A percentile compares a stretch with the other conserved stretches of the same genome.
Evolutionary conservation across 2,797 vertebrate genomes (phyloP).

Genomic region (Xiphophorus birchmanni): DNA sequence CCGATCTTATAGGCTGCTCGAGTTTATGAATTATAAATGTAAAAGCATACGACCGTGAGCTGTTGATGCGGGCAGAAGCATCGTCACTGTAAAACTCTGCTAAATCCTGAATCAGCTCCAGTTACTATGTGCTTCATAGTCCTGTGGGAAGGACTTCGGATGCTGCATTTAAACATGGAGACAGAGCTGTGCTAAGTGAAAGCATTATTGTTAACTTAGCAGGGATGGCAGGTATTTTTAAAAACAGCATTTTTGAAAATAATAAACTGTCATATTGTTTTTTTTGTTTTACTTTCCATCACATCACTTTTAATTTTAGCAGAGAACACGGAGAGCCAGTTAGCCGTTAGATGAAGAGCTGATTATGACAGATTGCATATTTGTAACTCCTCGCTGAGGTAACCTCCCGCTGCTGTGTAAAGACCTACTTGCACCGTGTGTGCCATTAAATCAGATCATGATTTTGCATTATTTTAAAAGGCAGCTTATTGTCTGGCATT

Average conservation of each 20-base stretch:
- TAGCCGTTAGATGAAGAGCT: constrained; percentile 11
- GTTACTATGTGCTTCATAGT: neutral
- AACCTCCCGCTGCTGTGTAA: constrained; percentile 31
- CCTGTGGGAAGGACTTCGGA: neutral
- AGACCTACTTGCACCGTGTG: constrained; percentile 16
- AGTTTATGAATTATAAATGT: constrained; percentile 29
- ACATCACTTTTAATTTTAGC: constrained; percentile 14
- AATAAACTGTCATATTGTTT: neutral
- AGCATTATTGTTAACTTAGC: neutral
- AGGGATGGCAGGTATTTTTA: constrained; percentile 6
- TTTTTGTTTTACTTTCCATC: neutral
- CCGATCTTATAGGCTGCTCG: constrained; percentile 14
- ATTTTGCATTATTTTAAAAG: constrained; percentile 13
- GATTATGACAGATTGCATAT: constrained; percentile 15
- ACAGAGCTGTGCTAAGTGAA: neutral
- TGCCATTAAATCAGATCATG: constrained; percentile 10
- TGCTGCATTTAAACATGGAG: neutral
- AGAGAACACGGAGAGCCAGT: constrained; percentile 7
- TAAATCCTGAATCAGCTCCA: neutral
- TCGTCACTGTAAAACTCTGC: neutral
- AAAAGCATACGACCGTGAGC: constrained; percentile 11
- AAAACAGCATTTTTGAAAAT: neutral
- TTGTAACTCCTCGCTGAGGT: constrained; percentile 17
- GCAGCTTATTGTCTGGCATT: constrained; percentile 8
- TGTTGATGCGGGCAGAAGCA: constrained; percentile 1